Evolutionary conservation across 1,140 invertebrate genomes (phyloP).

Genomic region (Sitodiplosis mosellana): DNA sequence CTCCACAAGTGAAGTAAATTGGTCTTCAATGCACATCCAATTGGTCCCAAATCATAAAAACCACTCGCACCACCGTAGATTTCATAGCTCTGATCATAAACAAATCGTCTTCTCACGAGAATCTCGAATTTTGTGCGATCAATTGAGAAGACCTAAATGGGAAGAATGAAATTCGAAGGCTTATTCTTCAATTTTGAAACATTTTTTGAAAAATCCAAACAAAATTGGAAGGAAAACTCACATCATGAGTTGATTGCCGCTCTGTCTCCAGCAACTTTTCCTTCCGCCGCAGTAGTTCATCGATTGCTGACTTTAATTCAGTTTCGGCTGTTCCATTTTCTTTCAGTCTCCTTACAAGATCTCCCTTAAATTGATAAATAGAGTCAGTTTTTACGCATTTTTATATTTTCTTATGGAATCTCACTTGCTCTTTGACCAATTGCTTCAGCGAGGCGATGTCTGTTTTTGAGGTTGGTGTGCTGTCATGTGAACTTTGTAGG

Average conservation of each 20-base stretch:
- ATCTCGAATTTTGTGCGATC: conserved; percentile 92
- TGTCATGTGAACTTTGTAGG: too few relatives aligned
- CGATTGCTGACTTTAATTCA: conserved; percentile 84
- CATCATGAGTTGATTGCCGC: conserved; percentile 51
- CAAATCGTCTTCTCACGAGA: conserved; percentile 90
- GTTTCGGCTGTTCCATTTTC: conserved; percentile 67
- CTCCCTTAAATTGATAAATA: conserved; percentile 79
- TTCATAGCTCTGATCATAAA: conserved; percentile 96
- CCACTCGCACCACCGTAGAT: conserved; percentile 92
- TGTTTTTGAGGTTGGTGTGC: too few relatives aligned
- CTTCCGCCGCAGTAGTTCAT: conserved; percentile 79
- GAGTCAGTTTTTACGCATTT: conserved; percentile 65
- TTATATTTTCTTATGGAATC: conserved; percentile 26
- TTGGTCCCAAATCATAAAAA: conserved; percentile 8
- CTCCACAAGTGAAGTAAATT: conserved; percentile 90
- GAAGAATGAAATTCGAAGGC: too few relatives aligned
- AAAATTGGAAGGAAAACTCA: too few relatives aligned
- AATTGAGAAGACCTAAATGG: conserved; percentile 46
- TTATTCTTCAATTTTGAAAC: too few relatives aligned
- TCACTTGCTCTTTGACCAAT: neutral
- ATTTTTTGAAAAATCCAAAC: too few relatives aligned
- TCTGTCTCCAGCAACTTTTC: conserved; percentile 89
- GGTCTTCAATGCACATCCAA: conserved; percentile 87
- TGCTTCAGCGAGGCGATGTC: conserved; percentile 44
- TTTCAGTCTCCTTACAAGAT: conserved; percentile 76